Base-by-base conservation (phyloP, 2,888 invertebrate genomes). In the Eristalinus sepulchralis region DNA sequence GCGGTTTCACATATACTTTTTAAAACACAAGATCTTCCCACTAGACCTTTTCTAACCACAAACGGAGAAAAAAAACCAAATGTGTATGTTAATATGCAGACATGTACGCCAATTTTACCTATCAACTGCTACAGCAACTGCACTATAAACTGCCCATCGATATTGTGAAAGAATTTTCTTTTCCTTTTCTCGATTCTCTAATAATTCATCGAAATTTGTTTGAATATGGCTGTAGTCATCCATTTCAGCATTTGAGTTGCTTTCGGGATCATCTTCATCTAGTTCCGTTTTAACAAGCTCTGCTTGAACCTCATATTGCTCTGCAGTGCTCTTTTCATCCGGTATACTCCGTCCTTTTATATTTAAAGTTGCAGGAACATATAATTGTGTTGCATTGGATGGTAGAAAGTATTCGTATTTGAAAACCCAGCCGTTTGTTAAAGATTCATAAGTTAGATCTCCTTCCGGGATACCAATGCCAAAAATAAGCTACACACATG, bases 1-100 rank as follows among this genome's bases (percentile, higher is more conserved):
- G 96, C 95, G 17, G 95, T 94, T 91, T 96, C 96, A 91, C 96
- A 96, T 90, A 96, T 95, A 88, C 95, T 94, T 90, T 95, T 94
- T 86, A 96, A 92, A 89, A 96, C 91, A 92, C 96, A 96, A 33
- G 95, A 94, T 89, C 95, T 94, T 10, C 95, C 95, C 83, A 94
- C 93, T 89, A 94, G 94, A 36, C 95, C 95, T 90, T 94, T 94
- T 90, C 95, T 95, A 36, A 1, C n/a, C n/a, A 27, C 22, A 57
- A 2, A 13, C 0, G 10, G 1, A 24, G 11, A 57, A 22, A 57
- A 22, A 2, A 39, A 39, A 6, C 17, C 17, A 55, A n/a, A 22
- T 8, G 0, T 55, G 22, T 11, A 57, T 27, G 10, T 10, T 10
- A 24, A 11, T 11, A 57, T 24, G 27, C 2, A 27, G 27, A 27